Conservation (phyloP, 2,888 invertebrate species). For the Phyllotreta striolata region DNA sequence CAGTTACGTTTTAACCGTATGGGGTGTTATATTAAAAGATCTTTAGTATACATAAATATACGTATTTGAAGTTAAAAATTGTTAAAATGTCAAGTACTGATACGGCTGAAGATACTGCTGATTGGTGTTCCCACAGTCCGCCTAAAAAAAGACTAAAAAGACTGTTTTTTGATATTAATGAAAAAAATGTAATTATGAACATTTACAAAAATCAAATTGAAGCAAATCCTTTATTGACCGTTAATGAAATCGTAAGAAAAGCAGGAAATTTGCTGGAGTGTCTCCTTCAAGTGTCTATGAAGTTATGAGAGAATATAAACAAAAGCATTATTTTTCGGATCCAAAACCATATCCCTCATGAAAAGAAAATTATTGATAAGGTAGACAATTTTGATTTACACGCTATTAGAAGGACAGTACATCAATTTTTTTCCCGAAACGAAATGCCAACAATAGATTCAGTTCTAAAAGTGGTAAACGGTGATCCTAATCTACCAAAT, state of each 20-base stretch:
- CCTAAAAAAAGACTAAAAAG: background rate
- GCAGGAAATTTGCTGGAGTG: background rate
- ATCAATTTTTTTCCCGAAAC: conserved; percentile 29
- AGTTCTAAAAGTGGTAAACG: conserved; percentile 16
- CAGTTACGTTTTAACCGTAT: background rate
- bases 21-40: too few relatives aligned
- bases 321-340: too few relatives aligned
- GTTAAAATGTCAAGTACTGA: background rate
- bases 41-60: too few relatives aligned
- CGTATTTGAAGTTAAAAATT: background rate
- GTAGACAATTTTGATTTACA: background rate
- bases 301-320: too few relatives aligned
- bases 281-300: background rate
- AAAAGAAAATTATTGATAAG: background rate
- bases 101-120: too few relatives aligned
- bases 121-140: background rate
- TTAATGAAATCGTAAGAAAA: background rate
- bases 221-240: background rate
- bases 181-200: background rate
- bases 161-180: background rate
- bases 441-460: conserved; percentile 23
- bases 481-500: conserved; percentile 29
- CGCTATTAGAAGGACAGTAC: too few relatives aligned
- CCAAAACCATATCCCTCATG: background rate
- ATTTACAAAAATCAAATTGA: too few relatives aligned